A percentile compares a stretch with the other conserved stretches of the same genome.
phyloP scores from a whole-genome alignment of 2,797 vertebrate genomes.

The Lagorchestes hirsutus region DNA sequence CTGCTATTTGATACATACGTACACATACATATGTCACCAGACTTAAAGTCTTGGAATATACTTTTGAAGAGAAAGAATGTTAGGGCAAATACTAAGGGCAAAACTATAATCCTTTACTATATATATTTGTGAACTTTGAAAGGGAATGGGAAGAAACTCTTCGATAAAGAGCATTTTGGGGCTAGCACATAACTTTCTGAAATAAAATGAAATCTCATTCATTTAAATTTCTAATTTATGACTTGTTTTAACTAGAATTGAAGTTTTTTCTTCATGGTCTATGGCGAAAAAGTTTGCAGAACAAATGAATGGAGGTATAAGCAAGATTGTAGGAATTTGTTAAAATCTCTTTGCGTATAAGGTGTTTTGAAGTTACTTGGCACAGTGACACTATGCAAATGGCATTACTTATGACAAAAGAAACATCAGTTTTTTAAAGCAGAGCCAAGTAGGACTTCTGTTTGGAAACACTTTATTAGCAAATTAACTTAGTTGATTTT shows the following conservation, averaged over 20 bases:
- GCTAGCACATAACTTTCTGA: constrained; percentile 51
- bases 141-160: constrained; percentile 11
- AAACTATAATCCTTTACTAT: background rate
- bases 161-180: constrained; percentile 28
- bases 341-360: background rate
- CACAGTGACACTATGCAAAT: background rate
- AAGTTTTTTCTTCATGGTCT: constrained; percentile 48
- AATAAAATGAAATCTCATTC: constrained; percentile 39
- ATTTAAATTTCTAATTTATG: constrained; percentile 38
- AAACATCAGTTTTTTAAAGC: constrained; percentile 44
- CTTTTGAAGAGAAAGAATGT: background rate
- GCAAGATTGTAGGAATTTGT: constrained; percentile 13
- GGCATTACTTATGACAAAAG: constrained; percentile 36
- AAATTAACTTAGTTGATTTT: constrained; percentile 17
- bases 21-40: background rate
- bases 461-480: constrained; percentile 29
- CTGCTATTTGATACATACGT: background rate
- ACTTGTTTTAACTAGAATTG: constrained; percentile 32
- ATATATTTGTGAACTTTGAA: constrained; percentile 14
- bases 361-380: background rate
- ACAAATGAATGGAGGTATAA: background rate
- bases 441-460: constrained; percentile 34
- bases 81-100: background rate
- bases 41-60: constrained; percentile 17
- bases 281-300: constrained; percentile 20